Conservation (phyloP, 2,888 invertebrate genomes). For the Brenthis ino region DNA sequence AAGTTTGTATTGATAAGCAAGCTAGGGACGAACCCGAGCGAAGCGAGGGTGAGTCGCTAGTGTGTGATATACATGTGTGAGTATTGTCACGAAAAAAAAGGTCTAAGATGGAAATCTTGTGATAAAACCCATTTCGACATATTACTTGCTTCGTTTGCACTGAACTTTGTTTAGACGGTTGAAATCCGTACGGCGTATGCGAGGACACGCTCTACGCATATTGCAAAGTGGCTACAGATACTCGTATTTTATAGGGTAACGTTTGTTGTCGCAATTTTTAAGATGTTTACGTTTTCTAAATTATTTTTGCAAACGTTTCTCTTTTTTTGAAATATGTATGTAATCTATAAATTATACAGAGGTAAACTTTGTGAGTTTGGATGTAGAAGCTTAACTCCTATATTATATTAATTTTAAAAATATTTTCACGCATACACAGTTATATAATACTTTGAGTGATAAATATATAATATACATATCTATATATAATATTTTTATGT, state of each 20-base stretch:
- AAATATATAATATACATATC: too few relatives aligned
- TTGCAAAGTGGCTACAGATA: slow-evolving; percentile 49
- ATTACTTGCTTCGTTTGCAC: slow-evolving; percentile 66
- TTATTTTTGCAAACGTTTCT: slow-evolving; percentile 2
- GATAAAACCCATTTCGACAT: slow-evolving; percentile 58
- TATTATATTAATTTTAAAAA: not conserved
- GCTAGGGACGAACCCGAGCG: too few relatives aligned
- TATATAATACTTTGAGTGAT: too few relatives aligned
- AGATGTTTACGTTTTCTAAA: slow-evolving; percentile 27
- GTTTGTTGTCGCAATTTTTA: slow-evolving; percentile 33
- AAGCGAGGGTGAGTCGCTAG: too few relatives aligned
- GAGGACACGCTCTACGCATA: slow-evolving; percentile 69
- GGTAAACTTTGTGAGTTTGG: too few relatives aligned
- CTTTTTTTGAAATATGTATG: too few relatives aligned
- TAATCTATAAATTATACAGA: too few relatives aligned
- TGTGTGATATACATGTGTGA: too few relatives aligned
- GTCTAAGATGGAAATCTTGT: not conserved
- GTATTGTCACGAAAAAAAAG: not conserved
- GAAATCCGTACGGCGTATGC: slow-evolving; percentile 70
- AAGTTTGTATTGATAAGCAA: too few relatives aligned
- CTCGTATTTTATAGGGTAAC: slow-evolving; percentile 56
- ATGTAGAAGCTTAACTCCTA: too few relatives aligned
- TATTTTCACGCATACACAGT: not conserved
- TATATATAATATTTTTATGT: too few relatives aligned
- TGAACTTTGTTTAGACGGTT: slow-evolving; percentile 66